These are phyloP conservation scores for Rhynchonema sp. DNA, from an alignment of 2,888 invertebrate genomes.

Conservation along the genomic window DNA sequence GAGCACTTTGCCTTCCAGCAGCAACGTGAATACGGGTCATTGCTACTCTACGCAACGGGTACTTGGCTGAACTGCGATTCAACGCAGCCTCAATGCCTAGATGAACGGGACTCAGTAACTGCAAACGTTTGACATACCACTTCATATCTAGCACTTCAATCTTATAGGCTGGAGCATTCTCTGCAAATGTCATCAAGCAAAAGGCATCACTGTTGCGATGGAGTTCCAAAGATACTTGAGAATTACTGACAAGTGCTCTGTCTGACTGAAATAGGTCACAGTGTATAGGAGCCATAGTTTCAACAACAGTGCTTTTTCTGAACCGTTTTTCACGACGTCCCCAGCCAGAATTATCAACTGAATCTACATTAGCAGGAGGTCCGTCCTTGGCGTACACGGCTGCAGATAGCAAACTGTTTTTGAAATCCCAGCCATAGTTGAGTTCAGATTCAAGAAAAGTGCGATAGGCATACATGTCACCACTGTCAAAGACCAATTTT, in stretches of 20 bases:
- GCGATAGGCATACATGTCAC: constrained; percentile 1
- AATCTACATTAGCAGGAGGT: not conserved
- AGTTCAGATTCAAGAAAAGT: constrained; percentile 1
- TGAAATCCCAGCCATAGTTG: not conserved
- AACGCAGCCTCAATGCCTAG: not conserved
- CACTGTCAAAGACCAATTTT: constrained; percentile 3
- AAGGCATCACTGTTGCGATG: not conserved
- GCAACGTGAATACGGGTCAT: not conserved
- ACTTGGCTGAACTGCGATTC: not conserved
- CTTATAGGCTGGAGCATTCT: not conserved
- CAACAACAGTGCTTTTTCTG: not conserved
- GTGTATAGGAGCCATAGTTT: not conserved
- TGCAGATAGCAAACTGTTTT: not conserved
- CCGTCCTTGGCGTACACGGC: not conserved
- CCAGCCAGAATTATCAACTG: not conserved
- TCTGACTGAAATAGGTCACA: not conserved
- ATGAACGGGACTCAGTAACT: not conserved
- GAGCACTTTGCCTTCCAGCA: not conserved
- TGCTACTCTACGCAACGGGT: not conserved
- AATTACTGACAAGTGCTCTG: not conserved
- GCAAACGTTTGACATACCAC: not conserved
- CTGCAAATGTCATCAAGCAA: not conserved
- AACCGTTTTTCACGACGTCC: not conserved
- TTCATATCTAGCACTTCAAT: not conserved
- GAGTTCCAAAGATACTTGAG: not conserved